Conservation (phyloP, 1,140 invertebrate species). For the Teleopsis dalmanni region DNA sequence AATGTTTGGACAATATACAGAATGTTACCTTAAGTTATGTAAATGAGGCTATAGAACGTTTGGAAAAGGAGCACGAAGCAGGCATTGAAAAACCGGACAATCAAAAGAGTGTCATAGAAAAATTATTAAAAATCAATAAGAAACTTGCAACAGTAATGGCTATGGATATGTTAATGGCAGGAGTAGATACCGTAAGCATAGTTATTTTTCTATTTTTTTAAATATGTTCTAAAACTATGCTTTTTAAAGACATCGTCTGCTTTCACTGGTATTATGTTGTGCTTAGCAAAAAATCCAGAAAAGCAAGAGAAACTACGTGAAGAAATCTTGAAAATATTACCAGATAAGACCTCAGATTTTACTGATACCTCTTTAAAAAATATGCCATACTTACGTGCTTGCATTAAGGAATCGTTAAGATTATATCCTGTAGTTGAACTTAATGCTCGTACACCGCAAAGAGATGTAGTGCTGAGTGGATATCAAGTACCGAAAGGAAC, state of each 20-base stretch:
- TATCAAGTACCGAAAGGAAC: conserved; percentile 56
- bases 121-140: conserved; percentile 52
- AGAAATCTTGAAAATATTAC: conserved; percentile 51
- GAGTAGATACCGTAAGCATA: conserved; percentile 60
- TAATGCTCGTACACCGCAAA: conserved; percentile 45
- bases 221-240: neutral
- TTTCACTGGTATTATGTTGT: conserved; percentile 16
- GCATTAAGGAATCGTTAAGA: conserved; percentile 57
- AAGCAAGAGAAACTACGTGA: conserved; percentile 59
- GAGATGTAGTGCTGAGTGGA: conserved; percentile 51
- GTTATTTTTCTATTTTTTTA: neutral
- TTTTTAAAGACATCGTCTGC: conserved; percentile 21
- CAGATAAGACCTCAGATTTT: conserved; percentile 45
- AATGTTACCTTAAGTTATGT: conserved; percentile 24
- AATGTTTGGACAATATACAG: conserved; percentile 34
- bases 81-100: conserved; percentile 48
- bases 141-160: conserved; percentile 56
- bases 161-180: conserved; percentile 63
- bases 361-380: conserved; percentile 50
- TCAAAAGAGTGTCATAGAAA: conserved; percentile 49
- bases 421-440: conserved; percentile 48
- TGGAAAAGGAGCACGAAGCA: conserved; percentile 15
- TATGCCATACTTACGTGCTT: conserved; percentile 56
- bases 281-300: conserved; percentile 57
- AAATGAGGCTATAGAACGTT: conserved; percentile 21